Percentiles rank a stretch among this genome's conserved stretches.
phyloP scores from a whole-genome alignment of 2,888 invertebrate species.

The Orthosia cruda region DNA sequence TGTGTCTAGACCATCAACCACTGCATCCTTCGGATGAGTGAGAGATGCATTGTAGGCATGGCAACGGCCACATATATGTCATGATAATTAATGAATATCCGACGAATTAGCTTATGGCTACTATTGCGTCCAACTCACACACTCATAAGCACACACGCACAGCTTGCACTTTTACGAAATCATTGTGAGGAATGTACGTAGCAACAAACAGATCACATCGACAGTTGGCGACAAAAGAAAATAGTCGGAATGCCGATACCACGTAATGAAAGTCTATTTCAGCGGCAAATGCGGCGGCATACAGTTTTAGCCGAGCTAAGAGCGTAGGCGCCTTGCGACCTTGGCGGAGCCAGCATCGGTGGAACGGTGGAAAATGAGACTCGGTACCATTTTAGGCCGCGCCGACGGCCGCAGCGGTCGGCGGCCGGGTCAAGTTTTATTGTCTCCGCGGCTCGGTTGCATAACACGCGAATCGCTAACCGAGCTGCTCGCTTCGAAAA shows the following conservation, averaged over 20 bases:
- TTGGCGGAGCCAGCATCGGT: conserved; percentile 85
- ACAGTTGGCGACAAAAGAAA: conserved; percentile 87
- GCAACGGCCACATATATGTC: conserved; percentile 74
- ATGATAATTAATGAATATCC: conserved; percentile 73
- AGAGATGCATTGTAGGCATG: conserved; percentile 74
- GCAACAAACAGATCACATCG: conserved; percentile 78
- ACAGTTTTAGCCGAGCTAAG: conserved; percentile 86
- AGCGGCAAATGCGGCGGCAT: conserved; percentile 85
- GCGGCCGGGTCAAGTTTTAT: conserved; percentile 89
- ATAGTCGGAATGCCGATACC: conserved; percentile 87
- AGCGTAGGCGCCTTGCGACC: conserved; percentile 91
- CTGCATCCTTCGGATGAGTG: conserved; percentile 76
- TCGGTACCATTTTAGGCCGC: conserved; percentile 90
- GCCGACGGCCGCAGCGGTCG: conserved; percentile 84
- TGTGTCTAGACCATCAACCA: conserved; percentile 75
- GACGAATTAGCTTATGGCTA: conserved; percentile 63
- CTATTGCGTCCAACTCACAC: conserved; percentile 54
- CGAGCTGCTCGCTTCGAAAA: conserved; percentile 85
- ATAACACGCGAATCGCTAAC: conserved; percentile 81
- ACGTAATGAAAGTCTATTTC: conserved; percentile 88
- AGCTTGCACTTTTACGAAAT: conserved; percentile 77
- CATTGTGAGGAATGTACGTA: conserved; percentile 76
- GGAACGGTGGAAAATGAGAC: conserved; percentile 88
- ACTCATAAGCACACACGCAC: conserved; percentile 70
- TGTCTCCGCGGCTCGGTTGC: conserved; percentile 88